phyloP scores from a whole-genome alignment of 2,888 invertebrate species.

The Stenotaenia linearis region DNA sequence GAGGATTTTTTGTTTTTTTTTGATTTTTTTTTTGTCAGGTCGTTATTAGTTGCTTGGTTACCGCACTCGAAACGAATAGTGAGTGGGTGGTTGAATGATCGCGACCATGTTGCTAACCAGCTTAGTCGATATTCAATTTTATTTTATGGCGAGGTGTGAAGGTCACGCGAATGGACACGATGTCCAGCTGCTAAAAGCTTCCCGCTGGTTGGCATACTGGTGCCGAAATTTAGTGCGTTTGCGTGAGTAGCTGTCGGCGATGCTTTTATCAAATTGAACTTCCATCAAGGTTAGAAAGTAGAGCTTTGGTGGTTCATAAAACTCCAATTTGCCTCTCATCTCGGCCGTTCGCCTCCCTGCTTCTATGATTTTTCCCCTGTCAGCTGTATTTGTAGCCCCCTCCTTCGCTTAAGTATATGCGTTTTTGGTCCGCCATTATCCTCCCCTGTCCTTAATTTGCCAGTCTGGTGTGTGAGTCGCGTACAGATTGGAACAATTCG shows the following conservation, averaged over 20 bases:
- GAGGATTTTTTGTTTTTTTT: too few species aligned
- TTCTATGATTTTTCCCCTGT: neutral
- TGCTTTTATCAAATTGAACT: constrained; percentile 19
- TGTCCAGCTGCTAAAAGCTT: constrained; percentile 14
- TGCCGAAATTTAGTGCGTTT: constrained; percentile 1
- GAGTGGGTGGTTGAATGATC: neutral
- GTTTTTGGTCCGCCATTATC: neutral
- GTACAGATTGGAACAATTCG: constrained; percentile 15
- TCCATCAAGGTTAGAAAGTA: constrained; percentile 11
- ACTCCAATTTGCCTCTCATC: constrained; percentile 19
- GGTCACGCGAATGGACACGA: constrained; percentile 19
- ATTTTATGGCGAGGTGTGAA: constrained; percentile 14
- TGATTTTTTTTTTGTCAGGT: too few species aligned
- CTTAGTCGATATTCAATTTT: neutral
- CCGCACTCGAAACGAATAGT: neutral
- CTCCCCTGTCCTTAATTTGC: neutral
- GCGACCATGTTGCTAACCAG: neutral
- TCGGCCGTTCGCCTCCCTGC: neutral
- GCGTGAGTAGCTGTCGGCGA: constrained; percentile 15
- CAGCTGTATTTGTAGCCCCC: neutral
- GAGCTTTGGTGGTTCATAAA: constrained; percentile 14
- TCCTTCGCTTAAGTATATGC: neutral
- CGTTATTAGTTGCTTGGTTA: neutral
- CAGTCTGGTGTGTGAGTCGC: neutral
- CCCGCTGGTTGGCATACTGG: neutral